Evolutionary conservation across 92 coral and sea anemone genomes (phyloP).

Genomic region (Phenganax subtilis): DNA sequence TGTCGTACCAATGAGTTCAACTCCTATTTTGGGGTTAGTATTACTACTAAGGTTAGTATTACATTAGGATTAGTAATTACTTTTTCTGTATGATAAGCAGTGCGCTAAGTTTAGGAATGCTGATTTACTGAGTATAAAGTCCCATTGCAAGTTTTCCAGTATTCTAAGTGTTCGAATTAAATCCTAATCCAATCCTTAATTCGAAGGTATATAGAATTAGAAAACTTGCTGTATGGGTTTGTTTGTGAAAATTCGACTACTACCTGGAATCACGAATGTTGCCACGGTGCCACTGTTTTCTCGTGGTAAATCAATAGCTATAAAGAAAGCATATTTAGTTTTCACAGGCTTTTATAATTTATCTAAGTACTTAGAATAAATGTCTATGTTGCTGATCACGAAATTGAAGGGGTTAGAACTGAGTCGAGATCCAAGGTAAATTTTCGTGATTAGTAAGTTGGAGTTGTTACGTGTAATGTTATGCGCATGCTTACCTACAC

Average conservation of each 20-base stretch:
- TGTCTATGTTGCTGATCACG: too few relatives aligned
- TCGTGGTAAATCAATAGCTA: conserved; percentile 28
- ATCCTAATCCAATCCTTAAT: not conserved
- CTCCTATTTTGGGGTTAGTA: conserved; percentile 13
- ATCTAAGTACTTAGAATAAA: not conserved
- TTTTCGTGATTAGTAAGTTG: too few relatives aligned
- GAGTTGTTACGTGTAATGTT: not conserved
- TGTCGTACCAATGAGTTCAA: not conserved
- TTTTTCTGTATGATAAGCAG: too few relatives aligned
- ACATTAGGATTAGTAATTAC: not conserved
- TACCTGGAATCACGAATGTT: conserved; percentile 13
- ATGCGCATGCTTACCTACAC: conserved; percentile 35
- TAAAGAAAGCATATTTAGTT: not conserved
- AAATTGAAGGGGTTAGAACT: too few relatives aligned
- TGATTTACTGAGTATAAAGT: too few relatives aligned
- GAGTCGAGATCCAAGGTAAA: too few relatives aligned
- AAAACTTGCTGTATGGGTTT: not conserved
- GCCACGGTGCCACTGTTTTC: not conserved
- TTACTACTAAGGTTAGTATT: not conserved
- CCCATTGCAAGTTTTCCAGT: not conserved
- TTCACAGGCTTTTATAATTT: not conserved
- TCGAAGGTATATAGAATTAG: not conserved
- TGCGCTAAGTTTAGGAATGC: too few relatives aligned
- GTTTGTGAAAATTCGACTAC: not conserved
- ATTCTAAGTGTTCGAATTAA: too few relatives aligned